These are phyloP conservation scores for Pagetopsis macropterus DNA, from an alignment of 2,797 vertebrate species.

Conservation along the genomic window DNA sequence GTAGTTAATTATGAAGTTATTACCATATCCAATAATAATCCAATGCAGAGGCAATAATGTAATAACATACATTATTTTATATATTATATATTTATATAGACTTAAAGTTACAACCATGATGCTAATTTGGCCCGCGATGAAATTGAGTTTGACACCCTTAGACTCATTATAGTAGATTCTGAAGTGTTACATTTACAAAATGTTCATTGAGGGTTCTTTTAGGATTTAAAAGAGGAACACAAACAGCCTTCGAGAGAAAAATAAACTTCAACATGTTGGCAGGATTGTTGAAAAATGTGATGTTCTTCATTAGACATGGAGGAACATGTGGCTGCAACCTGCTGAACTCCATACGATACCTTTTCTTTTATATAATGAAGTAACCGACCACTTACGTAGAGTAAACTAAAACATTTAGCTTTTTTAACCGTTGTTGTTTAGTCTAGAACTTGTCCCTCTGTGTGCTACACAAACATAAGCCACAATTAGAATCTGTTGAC, in stretches of 20 bases:
- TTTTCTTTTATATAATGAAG: not conserved
- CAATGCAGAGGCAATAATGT: no score
- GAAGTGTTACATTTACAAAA: not conserved
- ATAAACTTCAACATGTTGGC: no score
- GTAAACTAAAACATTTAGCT: not conserved
- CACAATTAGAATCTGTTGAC: not conserved
- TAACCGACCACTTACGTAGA: not conserved
- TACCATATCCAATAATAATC: no score
- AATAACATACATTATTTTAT: no score
- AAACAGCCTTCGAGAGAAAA: not conserved
- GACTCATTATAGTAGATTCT: not conserved
- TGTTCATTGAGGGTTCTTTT: not conserved
- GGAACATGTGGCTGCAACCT: constrained; percentile 16
- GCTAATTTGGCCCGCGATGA: no score
- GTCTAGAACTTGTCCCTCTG: no score
- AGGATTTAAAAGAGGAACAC: not conserved
- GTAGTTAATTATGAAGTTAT: no score
- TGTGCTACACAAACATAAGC: no score
- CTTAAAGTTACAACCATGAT: no score
- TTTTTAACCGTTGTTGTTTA: no score
- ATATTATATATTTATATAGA: no score
- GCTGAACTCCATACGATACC: not conserved
- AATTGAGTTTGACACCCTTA: no score
- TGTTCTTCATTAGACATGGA: not conserved
- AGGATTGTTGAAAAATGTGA: not conserved